Base-by-base conservation (phyloP, 2,113 vertebrate species). In the Myotis lucifugus region DNA sequence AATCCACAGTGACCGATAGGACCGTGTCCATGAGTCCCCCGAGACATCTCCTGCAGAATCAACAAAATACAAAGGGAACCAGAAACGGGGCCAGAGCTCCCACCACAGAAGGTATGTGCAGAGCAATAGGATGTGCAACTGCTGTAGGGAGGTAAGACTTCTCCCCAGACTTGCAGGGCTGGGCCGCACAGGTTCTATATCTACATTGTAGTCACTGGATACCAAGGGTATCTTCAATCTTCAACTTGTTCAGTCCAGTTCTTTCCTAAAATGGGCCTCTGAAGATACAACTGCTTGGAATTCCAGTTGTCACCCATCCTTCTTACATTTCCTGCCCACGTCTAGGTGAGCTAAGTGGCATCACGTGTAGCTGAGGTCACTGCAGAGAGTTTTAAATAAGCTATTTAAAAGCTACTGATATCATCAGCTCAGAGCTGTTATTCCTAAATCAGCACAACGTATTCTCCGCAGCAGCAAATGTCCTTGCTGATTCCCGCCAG, bases 341-440 rank as follows among this genome's bases (percentile, higher is more conserved):
- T 94, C 73, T 69, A 85, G 73, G 69, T 94, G 93, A 97, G 67
- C 88, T 95, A 85, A 93, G 92, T 85, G 88, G 54, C 59, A 54
- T 85, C 67, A 64, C 93, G 69, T 82, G 82, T 82, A 94, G 85
- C 96, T 95, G 88, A 97, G 91, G 93, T 95, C 96, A 92, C 82
- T 78, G 94, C 85, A 85, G 83, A 90, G 82, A 79, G 85, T 85
- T 94, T 90, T 87, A 90, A 95, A 85, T 92, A 94, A 93, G 88
- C 94, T 97, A 94, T 95, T 97, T 94, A 74, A 95, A 96, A 95
- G 52, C 85, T 64, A 70, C 90, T 97, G 94, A 94, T 95, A 91
- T 93, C 95, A 94, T 87, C 82, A 88, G 66, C 73, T 85, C 70
- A 11, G 69, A 82, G 61, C 73, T 95, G 48, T 92, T 91, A 64